Base-by-base conservation (phyloP, 2,797 vertebrate species). In the Threskiornis aethiopicus region DNA sequence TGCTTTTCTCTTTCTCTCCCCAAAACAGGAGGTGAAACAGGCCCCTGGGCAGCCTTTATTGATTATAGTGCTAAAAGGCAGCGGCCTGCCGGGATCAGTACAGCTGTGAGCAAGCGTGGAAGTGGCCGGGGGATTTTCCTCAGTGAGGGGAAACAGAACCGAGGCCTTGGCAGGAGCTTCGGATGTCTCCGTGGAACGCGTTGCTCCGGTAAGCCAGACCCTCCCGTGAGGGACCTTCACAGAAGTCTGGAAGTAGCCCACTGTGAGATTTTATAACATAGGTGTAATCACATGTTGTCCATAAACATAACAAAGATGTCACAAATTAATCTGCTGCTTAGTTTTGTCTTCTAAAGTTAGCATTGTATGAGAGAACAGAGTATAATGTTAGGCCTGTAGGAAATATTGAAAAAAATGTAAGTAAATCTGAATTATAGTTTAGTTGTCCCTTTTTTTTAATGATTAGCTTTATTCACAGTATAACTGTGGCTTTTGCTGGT, bases 201-300 rank as follows among this genome's bases (percentile, higher is more conserved):
- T 77, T 0, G 0, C 49, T 71, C 61, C 5, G 15, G 37, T 79
- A 85, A 85, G 51, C 35, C 54, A 76, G 55, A 70, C 55, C 16
- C 12, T 55, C 4, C 2, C 5, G 41, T 41, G 52, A 84, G 41
- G 52, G 42, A 86, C 58, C 57, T 94, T 88, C 49, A 31, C 57
- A 88, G 44, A 85, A 85, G 33, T 69, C 64, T 84, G n/a, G 44
- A 85, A 91, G 37, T 52, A 93, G 59, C 0, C 1, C n/a, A 33
- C 31, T 51, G 49, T 78, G 66, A 91, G 65, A 79, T 90, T 93
- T 96, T 79, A 13, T 72, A 67, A 62, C 21, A 8, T 90, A 91
- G 65, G 76, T 91, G 72, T 65, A 80, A 94, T 94, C 4, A 8
- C 82, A 47, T 78, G 66, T 92, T 92, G 76, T 66, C 75, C 5